phyloP scores from a whole-genome alignment of 1,140 invertebrate genomes.

The Cephus cinctus region DNA sequence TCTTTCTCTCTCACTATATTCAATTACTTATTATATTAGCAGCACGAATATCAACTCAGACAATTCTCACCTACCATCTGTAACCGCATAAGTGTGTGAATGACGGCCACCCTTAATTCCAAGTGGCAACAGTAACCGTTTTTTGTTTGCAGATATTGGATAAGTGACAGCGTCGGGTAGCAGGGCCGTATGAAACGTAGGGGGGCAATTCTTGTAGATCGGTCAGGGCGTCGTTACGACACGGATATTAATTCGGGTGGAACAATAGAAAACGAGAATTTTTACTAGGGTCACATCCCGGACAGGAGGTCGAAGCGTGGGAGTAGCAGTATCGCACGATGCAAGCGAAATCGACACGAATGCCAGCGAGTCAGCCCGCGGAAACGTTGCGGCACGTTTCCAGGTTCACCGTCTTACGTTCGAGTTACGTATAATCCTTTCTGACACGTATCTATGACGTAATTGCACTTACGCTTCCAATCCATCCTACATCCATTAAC shows the following conservation, averaged over 20 bases:
- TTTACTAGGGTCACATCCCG: slow-evolving; percentile 44
- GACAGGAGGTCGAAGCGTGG: slow-evolving; percentile 47
- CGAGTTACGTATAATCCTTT: too few species aligned
- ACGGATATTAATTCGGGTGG: slow-evolving; percentile 50
- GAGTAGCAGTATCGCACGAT: slow-evolving; percentile 33
- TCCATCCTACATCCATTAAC: too few species aligned
- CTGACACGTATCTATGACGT: too few species aligned
- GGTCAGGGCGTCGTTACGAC: not conserved
- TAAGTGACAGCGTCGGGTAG: slow-evolving; percentile 48
- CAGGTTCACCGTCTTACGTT: too few species aligned
- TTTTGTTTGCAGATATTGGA: slow-evolving; percentile 56
- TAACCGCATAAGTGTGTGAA: too few species aligned
- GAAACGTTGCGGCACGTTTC: too few species aligned
- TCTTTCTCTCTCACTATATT: too few species aligned
- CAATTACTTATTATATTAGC: too few species aligned
- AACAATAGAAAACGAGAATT: slow-evolving; percentile 56
- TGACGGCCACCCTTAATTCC: too few species aligned
- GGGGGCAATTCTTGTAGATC: slow-evolving; percentile 10
- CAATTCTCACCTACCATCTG: too few species aligned
- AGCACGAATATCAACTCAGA: too few species aligned
- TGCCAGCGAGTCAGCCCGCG: slow-evolving; percentile 18
- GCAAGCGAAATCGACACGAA: slow-evolving; percentile 21
- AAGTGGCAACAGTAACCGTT: slow-evolving; percentile 48
- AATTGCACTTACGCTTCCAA: too few species aligned
- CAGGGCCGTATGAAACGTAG: slow-evolving; percentile 37